Evolutionary conservation across 2,113 vertebrate genomes (phyloP).

Genomic region (Dunckerocampus dactyliophorus): DNA sequence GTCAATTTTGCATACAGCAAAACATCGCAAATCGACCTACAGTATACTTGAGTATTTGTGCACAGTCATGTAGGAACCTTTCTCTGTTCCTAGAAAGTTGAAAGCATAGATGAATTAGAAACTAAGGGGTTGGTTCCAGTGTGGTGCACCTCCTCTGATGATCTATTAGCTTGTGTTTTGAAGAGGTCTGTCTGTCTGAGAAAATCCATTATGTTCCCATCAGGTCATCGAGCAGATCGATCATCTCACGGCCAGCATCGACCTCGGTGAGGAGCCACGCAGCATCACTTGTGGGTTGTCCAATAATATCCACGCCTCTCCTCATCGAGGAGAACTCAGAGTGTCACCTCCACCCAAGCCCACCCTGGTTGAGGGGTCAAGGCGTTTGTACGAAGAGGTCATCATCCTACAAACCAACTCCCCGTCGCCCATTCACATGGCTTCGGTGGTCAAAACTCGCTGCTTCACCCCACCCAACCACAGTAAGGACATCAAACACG

Average conservation of each 20-base stretch:
- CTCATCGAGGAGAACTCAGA: constrained; percentile 28
- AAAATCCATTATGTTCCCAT: constrained; percentile 31
- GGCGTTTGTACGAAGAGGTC: constrained; percentile 27
- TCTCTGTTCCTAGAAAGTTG: no score
- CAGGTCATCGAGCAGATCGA: constrained; percentile 78
- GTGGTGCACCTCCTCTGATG: no score
- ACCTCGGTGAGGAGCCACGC: constrained; percentile 51
- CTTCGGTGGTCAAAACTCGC: constrained; percentile 63
- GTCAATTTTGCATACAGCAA: constrained; percentile 49
- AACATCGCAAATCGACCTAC: constrained; percentile 1
- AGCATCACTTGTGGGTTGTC: constrained; percentile 24
- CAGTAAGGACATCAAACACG: constrained; percentile 32
- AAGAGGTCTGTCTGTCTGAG: neutral
- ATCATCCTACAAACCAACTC: constrained; percentile 61
- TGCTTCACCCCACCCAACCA: constrained; percentile 34
- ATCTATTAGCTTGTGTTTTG: no score
- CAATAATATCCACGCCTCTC: constrained; percentile 27
- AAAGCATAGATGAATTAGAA: no score
- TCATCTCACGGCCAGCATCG: constrained; percentile 69
- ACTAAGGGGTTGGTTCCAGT: no score
- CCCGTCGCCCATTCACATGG: constrained; percentile 59
- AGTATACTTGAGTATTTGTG: no score
- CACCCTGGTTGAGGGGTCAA: neutral
- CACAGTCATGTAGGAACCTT: no score
- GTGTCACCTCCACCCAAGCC: constrained; percentile 21